Evolutionary conservation across 2,113 vertebrate species (phyloP).

Genomic region (Ageneiosus marmoratus): DNA sequence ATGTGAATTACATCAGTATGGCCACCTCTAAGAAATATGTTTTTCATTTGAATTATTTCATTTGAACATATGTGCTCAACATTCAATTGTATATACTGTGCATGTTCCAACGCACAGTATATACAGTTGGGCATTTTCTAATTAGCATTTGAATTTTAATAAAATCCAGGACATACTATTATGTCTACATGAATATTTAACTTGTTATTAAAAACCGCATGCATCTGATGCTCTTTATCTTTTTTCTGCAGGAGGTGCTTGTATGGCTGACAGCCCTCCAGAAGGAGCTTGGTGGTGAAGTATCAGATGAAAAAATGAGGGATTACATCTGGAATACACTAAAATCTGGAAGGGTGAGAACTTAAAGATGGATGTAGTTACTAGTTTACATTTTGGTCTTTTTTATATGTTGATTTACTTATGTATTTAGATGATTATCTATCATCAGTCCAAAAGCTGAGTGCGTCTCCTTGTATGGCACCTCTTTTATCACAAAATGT

Average conservation of each 20-base stretch:
- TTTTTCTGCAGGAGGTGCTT: constrained; percentile 83
- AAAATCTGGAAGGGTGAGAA: constrained; percentile 91
- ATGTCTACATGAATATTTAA: neutral
- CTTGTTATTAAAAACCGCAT: neutral
- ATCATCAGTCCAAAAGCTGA: neutral
- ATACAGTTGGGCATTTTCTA: too few relatives aligned
- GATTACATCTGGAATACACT: constrained; percentile 99
- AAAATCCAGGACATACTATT: neutral
- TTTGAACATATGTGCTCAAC: too few relatives aligned
- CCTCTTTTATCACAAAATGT: neutral
- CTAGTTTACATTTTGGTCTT: neutral
- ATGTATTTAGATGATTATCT: neutral
- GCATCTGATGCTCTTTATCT: neutral
- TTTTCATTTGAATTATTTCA: too few relatives aligned
- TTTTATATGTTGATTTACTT: neutral
- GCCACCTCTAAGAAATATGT: too few relatives aligned
- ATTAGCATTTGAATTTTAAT: neutral
- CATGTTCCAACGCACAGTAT: too few relatives aligned
- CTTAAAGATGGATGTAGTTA: neutral
- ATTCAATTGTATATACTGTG: too few relatives aligned
- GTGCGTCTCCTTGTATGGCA: neutral
- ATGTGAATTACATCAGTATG: too few relatives aligned
- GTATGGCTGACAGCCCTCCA: constrained; percentile 91
- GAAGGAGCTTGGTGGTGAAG: constrained; percentile 91
- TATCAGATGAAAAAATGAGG: constrained; percentile 88